Percentiles rank a stretch among this genome's conserved stretches.
Conservation (phyloP, 2,113 vertebrate genomes). For the Tauraco erythrolophus region DNA sequence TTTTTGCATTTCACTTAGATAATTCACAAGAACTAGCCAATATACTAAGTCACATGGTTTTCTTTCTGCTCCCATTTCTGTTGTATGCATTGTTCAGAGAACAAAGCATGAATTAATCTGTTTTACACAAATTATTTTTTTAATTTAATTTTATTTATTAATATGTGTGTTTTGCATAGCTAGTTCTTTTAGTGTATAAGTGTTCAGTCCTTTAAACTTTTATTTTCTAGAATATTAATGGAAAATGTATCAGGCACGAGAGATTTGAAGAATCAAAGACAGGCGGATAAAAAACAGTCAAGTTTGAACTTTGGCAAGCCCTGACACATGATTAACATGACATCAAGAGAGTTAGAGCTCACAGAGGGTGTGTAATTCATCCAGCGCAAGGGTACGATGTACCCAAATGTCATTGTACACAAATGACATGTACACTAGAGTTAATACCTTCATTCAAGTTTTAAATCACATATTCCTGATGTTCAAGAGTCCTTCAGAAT, state of each 20-base stretch:
- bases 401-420: too few relatives aligned
- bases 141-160: neutral
- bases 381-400: fast-evolving
- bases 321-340: neutral
- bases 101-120: neutral
- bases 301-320: neutral
- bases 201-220: neutral
- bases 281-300: neutral
- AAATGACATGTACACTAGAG: neutral
- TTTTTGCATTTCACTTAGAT: neutral
- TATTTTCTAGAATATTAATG: neutral
- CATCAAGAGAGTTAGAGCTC: neutral
- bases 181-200: neutral
- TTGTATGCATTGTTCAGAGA: fast-evolving
- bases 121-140: neutral
- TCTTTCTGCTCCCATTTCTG: neutral
- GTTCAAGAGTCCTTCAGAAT: neutral
- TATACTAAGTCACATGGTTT: neutral
- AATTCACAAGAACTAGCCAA: neutral
- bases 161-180: neutral
- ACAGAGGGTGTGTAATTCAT: neutral
- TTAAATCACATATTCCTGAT: neutral
- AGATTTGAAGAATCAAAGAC: neutral
- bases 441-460: neutral
- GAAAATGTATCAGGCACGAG: neutral